Percentiles rank a stretch among this genome's conserved stretches.
phyloP scores from a whole-genome alignment of 2,888 invertebrate species.

The Zootermopsis nevadensis region DNA sequence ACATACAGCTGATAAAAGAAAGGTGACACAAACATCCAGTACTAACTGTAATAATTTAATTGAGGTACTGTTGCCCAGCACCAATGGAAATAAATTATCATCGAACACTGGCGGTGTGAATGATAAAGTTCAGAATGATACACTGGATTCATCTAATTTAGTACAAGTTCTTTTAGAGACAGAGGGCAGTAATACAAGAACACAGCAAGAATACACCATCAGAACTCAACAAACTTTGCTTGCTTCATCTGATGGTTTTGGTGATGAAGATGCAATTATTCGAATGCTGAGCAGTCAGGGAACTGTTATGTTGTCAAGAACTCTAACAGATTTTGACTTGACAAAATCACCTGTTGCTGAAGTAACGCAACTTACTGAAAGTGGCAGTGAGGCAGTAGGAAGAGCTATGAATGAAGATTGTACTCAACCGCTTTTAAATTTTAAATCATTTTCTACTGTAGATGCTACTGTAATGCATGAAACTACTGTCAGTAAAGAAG shows the following conservation, averaged over 20 bases:
- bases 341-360: background rate
- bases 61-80: background rate
- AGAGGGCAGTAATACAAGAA: background rate
- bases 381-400: background rate
- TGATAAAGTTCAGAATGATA: background rate
- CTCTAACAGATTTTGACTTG: conserved; percentile 10
- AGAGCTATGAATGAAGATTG: background rate
- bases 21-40: background rate
- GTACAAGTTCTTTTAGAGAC: conserved; percentile 14
- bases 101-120: too few relatives aligned
- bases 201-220: background rate
- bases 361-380: background rate
- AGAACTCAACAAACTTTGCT: conserved; percentile 15
- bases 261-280: conserved; percentile 40
- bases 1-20: background rate
- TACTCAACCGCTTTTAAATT: background rate
- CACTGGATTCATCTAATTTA: conserved; percentile 1
- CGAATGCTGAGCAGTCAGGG: conserved; percentile 41
- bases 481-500: background rate
- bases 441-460: conserved; percentile 18
- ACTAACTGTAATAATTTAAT: background rate
- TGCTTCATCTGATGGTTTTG: background rate
- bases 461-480: background rate
- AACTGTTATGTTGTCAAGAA: conserved; percentile 8
- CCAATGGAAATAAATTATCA: background rate